Conservation (phyloP, 2,797 vertebrate species). For the Myotis vivesi region DNA sequence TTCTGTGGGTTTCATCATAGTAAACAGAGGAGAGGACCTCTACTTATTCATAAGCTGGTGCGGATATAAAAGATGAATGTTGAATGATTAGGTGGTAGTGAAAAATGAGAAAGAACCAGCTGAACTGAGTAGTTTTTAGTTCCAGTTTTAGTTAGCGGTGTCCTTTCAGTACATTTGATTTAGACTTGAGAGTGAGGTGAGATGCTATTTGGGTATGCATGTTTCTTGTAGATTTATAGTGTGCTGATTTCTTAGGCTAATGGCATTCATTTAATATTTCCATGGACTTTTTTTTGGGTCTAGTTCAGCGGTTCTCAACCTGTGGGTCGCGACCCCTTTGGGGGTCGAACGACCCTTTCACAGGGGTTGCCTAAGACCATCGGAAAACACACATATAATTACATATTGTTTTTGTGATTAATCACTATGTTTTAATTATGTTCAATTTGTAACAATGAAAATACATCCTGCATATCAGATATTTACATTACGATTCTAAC, state of each 20-base stretch:
- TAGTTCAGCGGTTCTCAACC: too few relatives aligned
- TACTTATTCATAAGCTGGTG: neutral
- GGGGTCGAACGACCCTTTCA: too few relatives aligned
- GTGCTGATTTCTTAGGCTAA: neutral
- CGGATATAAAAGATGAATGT: neutral
- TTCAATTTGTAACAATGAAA: too few relatives aligned
- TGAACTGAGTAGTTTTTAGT: neutral
- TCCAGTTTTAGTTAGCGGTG: neutral
- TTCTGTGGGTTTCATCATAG: constrained; percentile 40
- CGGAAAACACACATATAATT: too few relatives aligned
- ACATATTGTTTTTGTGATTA: too few relatives aligned
- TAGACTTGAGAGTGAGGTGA: neutral
- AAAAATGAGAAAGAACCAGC: neutral
- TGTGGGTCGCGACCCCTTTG: too few relatives aligned
- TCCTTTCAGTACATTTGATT: constrained; percentile 32
- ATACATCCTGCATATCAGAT: too few relatives aligned
- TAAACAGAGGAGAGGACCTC: neutral
- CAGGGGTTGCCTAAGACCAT: too few relatives aligned
- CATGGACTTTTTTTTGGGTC: neutral
- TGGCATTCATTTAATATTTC: neutral
- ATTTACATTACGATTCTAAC: too few relatives aligned
- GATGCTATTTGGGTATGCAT: neutral
- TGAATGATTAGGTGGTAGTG: neutral
- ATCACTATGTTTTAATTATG: too few relatives aligned
- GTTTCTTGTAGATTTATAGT: neutral